These are phyloP conservation scores for Xenentodon cancila DNA, from an alignment of 2,797 vertebrate species.

Conservation along the genomic window DNA sequence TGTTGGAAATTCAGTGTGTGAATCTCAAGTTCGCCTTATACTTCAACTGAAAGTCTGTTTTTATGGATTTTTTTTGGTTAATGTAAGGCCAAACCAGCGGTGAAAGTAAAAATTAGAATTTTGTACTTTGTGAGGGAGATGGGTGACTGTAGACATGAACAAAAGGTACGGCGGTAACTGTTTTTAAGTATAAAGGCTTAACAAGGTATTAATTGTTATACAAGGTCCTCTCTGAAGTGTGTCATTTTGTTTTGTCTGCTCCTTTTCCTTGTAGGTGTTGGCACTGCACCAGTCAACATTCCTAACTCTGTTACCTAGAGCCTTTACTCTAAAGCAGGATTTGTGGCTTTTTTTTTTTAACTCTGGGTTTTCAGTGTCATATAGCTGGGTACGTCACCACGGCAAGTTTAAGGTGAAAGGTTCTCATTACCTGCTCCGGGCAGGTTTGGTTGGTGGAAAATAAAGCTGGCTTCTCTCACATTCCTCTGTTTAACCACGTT, in stretches of 20 bases:
- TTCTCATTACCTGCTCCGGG: neutral
- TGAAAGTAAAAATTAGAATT: constrained; percentile 24
- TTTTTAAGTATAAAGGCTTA: constrained; percentile 43
- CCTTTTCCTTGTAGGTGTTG: constrained; percentile 29
- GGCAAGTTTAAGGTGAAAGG: neutral
- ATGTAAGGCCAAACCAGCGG: constrained; percentile 44
- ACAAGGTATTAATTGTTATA: constrained; percentile 30
- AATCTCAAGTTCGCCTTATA: constrained; percentile 80
- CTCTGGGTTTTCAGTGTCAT: too few species aligned
- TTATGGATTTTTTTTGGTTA: constrained; percentile 48
- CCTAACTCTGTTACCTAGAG: constrained; percentile 44
- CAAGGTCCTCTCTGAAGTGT: constrained; percentile 46
- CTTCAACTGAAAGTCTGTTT: constrained; percentile 73
- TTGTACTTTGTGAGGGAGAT: constrained; percentile 41
- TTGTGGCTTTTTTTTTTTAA: neutral
- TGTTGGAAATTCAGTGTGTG: constrained; percentile 61
- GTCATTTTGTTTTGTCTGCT: neutral
- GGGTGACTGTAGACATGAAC: constrained; percentile 46
- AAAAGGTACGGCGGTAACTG: constrained; percentile 55
- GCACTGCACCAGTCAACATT: constrained; percentile 53
- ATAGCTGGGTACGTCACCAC: too few species aligned
- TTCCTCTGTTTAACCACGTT: neutral
- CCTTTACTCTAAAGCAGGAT: neutral
- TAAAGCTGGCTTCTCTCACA: too few species aligned
- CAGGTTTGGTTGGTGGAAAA: neutral